These are phyloP conservation scores for Amblyjoppa fuscipennis DNA, from an alignment of 2,888 invertebrate genomes.

Conservation along the genomic window DNA sequence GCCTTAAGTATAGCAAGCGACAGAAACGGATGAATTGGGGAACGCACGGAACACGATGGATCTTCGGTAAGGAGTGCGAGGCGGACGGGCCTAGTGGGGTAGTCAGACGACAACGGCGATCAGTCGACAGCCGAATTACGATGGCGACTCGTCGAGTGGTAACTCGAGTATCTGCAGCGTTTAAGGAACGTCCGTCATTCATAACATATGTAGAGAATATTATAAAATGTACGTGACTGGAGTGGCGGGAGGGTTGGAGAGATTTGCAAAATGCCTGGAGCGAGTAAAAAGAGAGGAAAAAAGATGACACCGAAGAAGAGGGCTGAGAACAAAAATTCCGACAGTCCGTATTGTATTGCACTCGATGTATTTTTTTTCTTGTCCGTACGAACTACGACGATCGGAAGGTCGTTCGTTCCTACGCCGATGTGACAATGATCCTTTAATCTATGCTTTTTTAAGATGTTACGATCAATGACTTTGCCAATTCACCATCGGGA, in stretches of 20 bases:
- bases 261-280: slow-evolving; percentile 62
- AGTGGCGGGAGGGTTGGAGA: slow-evolving; percentile 28
- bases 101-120: slow-evolving; percentile 4
- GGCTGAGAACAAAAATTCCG: slow-evolving; percentile 58
- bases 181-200: slow-evolving; percentile 60
- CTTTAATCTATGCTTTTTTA: slow-evolving; percentile 59
- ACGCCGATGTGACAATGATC: neutral
- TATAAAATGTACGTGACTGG: slow-evolving; percentile 59
- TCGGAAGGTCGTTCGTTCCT: neutral
- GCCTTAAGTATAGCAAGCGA: too few species aligned
- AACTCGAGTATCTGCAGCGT: slow-evolving; percentile 56
- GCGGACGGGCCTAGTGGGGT: neutral
- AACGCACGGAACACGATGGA: neutral
- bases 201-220: slow-evolving; percentile 46
- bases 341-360: slow-evolving; percentile 42
- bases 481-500: slow-evolving; percentile 87
- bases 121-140: slow-evolving; percentile 51
- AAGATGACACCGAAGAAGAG: slow-evolving; percentile 65
- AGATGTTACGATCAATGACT: slow-evolving; percentile 90
- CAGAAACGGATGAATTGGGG: too few species aligned
- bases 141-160: slow-evolving; percentile 59
- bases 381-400: neutral
- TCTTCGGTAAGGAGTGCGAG: neutral
- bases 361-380: neutral
- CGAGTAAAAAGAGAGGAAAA: slow-evolving; percentile 57